Conservation (phyloP, 2,888 invertebrate genomes). For the Antheraea yamamai region DNA sequence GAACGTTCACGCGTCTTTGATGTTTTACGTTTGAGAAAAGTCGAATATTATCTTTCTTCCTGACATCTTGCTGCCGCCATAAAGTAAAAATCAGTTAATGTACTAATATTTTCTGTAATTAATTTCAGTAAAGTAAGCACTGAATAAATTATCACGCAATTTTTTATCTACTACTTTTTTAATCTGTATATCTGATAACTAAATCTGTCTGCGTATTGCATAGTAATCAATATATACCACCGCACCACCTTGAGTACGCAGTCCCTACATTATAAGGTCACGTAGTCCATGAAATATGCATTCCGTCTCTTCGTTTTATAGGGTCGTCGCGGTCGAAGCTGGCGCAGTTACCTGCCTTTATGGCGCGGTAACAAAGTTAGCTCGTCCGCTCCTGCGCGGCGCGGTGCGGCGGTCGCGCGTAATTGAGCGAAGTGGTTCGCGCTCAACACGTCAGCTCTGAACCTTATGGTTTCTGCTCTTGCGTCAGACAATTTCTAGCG, state of each 20-base stretch:
- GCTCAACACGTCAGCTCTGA: conserved; percentile 10
- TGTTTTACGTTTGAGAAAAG: no score
- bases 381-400: neutral
- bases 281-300: conserved; percentile 17
- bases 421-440: conserved; percentile 34
- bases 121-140: no score
- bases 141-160: no score
- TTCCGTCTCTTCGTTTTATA: conserved; percentile 10
- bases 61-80: no score
- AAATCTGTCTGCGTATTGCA: neutral
- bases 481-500: neutral
- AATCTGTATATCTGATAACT: no score
- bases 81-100: no score
- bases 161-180: no score
- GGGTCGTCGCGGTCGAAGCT: neutral
- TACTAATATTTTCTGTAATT: no score
- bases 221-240: neutral
- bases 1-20: no score
- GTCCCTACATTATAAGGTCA: neutral
- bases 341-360: conserved; percentile 7
- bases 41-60: no score
- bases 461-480: neutral
- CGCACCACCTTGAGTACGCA: neutral
- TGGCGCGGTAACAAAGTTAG: conserved; percentile 24
- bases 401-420: conserved; percentile 25